Evolutionary conservation across 1,140 invertebrate genomes (phyloP).

Genomic region (Pseudomyrmex sp.): DNA sequence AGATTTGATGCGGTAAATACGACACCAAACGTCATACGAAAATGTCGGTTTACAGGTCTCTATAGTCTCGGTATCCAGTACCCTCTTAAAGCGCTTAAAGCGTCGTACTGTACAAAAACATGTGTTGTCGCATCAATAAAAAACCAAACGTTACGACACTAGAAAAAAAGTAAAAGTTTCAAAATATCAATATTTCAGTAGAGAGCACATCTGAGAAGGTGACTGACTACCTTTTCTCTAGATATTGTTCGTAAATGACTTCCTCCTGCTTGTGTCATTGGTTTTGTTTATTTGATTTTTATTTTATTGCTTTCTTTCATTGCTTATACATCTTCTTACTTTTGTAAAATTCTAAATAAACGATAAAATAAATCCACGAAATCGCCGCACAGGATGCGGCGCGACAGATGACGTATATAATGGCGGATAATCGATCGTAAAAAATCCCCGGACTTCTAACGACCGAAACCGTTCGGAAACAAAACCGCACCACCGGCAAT

Average conservation of each 20-base stretch:
- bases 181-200: no score
- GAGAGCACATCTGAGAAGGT: no score
- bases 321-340: no score
- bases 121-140: neutral
- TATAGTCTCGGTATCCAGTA: no score
- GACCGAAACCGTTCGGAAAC: slow-evolving; percentile 22
- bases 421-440: slow-evolving; percentile 40
- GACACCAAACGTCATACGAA: no score
- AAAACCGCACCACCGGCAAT: neutral
- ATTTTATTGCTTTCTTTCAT: neutral
- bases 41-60: no score
- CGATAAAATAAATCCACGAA: neutral
- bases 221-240: neutral
- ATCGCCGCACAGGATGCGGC: neutral
- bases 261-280: neutral
- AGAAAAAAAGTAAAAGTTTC: neutral
- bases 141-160: neutral
- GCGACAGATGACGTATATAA: slow-evolving; percentile 4
- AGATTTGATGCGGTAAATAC: no score
- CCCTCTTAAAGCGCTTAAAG: no score
- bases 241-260: neutral
- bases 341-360: neutral
- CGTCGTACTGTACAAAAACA: neutral
- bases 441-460: slow-evolving; percentile 13
- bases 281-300: neutral